These are phyloP conservation scores for Lichenostomus cassidix DNA, from an alignment of 2,113 vertebrate species.

Conservation along the genomic window DNA sequence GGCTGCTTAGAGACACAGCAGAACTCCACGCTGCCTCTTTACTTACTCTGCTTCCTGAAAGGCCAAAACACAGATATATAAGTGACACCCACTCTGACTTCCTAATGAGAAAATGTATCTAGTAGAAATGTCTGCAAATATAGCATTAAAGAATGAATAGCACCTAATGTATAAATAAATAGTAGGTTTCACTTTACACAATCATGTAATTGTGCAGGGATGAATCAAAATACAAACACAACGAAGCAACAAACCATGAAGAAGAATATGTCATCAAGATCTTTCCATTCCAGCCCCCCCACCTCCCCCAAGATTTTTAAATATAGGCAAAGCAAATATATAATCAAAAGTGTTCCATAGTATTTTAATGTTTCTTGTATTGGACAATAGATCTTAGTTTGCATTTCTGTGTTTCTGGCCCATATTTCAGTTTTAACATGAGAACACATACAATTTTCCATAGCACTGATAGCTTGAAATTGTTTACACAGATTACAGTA, in stretches of 20 bases:
- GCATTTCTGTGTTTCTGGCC: background rate
- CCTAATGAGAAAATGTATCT: background rate
- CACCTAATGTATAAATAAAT: background rate
- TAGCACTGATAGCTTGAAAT: background rate
- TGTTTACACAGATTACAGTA: background rate
- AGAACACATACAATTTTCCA: background rate
- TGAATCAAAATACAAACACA: background rate
- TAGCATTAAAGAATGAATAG: background rate
- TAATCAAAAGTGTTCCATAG: background rate
- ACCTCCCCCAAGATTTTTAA: accelerated
- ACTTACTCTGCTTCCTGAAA: background rate
- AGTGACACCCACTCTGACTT: background rate
- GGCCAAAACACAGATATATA: background rate
- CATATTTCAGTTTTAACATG: background rate
- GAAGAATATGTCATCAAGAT: background rate
- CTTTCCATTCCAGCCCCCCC: background rate
- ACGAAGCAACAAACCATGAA: background rate
- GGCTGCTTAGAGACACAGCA: background rate
- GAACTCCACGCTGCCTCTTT: background rate
- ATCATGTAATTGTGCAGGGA: background rate
- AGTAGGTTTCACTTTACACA: background rate
- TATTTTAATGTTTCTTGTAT: background rate
- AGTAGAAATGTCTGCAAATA: background rate
- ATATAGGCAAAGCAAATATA: background rate
- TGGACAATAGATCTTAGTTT: background rate